Percentiles rank a stretch among this genome's conserved stretches.
Evolutionary conservation across 2,888 invertebrate genomes (phyloP).

Genomic region (Hemicrepidius hirtus): DNA sequence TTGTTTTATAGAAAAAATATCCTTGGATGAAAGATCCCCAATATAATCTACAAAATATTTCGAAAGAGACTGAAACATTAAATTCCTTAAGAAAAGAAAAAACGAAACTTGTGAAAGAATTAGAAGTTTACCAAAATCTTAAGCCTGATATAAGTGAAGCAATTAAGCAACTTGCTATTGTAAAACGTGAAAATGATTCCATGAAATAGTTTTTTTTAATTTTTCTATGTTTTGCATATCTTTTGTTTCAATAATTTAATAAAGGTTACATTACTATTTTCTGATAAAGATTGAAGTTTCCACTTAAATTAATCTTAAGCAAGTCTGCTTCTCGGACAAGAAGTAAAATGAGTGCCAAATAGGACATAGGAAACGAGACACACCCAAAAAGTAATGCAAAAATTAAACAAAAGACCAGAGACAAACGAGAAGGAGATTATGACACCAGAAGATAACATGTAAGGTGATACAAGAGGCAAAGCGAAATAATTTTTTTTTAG

Average conservation of each 20-base stretch:
- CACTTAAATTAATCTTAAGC: neutral
- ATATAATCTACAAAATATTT: slow-evolving; percentile 63
- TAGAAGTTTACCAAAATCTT: slow-evolving; percentile 63
- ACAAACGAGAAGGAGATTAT: no score
- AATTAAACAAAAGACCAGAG: no score
- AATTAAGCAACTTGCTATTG: slow-evolving; percentile 62
- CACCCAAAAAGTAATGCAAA: no score
- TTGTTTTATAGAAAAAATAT: slow-evolving; percentile 60
- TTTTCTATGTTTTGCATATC: neutral
- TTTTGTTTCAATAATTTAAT: neutral
- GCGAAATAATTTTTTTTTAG: no score
- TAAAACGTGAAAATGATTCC: slow-evolving; percentile 61
- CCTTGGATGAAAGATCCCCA: slow-evolving; percentile 64
- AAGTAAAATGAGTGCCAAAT: no score
- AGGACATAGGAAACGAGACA: no score
- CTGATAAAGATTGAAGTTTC: neutral
- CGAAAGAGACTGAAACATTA: slow-evolving; percentile 62
- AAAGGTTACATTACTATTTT: slow-evolving; percentile 7
- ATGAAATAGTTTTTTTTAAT: slow-evolving; percentile 7
- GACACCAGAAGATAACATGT: no score
- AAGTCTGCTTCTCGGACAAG: no score
- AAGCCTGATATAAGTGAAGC: slow-evolving; percentile 67
- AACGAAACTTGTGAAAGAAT: slow-evolving; percentile 62
- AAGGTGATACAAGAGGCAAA: no score
- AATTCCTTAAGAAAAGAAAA: slow-evolving; percentile 61